phyloP scores from a whole-genome alignment of 2,888 invertebrate species.

The Lasioglossum morio region DNA sequence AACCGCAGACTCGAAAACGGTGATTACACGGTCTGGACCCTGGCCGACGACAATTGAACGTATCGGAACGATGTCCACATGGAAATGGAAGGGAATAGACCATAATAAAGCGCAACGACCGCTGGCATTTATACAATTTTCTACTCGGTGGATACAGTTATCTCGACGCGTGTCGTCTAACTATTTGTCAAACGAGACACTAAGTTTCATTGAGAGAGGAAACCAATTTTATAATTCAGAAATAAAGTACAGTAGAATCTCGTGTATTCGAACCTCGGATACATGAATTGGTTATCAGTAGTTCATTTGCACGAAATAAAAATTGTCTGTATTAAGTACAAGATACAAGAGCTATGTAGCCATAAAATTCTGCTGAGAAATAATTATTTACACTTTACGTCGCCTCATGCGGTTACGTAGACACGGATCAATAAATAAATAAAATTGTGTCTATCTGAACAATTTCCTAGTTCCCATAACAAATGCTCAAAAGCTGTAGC shows the following conservation, averaged over 20 bases:
- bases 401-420: too few species aligned
- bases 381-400: too few species aligned
- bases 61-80: neutral
- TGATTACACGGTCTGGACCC: slow-evolving; percentile 47
- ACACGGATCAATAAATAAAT: too few species aligned
- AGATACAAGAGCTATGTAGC: too few species aligned
- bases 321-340: too few species aligned
- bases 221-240: neutral
- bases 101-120: neutral
- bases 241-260: neutral
- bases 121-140: neutral
- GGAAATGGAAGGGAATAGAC: too few species aligned
- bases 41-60: neutral
- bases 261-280: neutral
- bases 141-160: neutral
- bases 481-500: neutral
- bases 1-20: slow-evolving; percentile 49
- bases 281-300: neutral
- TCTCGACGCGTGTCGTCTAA: neutral
- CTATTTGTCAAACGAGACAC: neutral
- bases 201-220: neutral
- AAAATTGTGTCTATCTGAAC: too few species aligned
- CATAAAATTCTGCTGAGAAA: too few species aligned
- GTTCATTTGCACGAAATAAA: too few species aligned
- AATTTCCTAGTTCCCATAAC: neutral